Conservation (phyloP, 2,888 invertebrate species). For the Orthosia incerta region DNA sequence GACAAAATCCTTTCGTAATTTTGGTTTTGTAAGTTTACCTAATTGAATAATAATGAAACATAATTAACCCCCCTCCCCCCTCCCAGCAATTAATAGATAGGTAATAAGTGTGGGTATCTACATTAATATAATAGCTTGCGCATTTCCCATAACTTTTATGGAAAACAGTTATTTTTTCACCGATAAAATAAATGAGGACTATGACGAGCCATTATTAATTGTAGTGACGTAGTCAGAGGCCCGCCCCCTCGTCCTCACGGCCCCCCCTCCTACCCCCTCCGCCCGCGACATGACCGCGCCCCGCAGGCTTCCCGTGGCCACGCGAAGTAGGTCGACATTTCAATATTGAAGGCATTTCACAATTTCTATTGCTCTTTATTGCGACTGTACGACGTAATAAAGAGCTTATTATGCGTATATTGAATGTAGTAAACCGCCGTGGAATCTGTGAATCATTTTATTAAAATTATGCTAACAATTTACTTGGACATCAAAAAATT, state of each 20-base stretch:
- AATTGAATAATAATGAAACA: not conserved
- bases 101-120: not conserved
- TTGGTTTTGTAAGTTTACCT: not conserved
- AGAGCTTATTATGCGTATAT: conserved; percentile 81
- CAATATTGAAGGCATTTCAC: conserved; percentile 88
- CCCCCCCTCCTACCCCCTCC: conserved; percentile 57
- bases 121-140: not conserved
- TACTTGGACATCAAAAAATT: conserved; percentile 12
- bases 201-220: conserved; percentile 83
- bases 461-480: conserved; percentile 52
- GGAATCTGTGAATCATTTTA: conserved; percentile 64
- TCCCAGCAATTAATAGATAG: not conserved
- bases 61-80: not conserved
- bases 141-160: conserved; percentile 34
- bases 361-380: conserved; percentile 85
- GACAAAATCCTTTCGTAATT: not conserved
- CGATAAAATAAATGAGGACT: conserved; percentile 78
- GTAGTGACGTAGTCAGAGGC: conserved; percentile 72
- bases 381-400: conserved; percentile 83
- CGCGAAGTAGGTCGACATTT: conserved; percentile 87
- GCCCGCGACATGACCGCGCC: conserved; percentile 52
- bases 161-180: conserved; percentile 64
- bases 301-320: conserved; percentile 69
- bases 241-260: conserved; percentile 41
- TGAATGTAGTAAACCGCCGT: conserved; percentile 75